Conservation (phyloP, 1,140 invertebrate genomes). For the Saccostrea cuccullata region DNA sequence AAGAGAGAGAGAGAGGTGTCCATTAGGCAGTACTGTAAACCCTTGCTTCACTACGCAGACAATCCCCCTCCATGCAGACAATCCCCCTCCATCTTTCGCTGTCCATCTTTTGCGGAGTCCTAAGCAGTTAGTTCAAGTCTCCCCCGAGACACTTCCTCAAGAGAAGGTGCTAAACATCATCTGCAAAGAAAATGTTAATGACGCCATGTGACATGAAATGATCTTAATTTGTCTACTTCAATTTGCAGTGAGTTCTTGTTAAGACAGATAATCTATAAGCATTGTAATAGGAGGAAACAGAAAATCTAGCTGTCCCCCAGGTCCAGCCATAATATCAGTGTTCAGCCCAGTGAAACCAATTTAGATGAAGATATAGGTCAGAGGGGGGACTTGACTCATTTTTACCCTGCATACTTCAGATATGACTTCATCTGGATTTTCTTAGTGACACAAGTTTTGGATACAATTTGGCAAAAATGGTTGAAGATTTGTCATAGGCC, state of each 20-base stretch:
- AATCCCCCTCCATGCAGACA: neutral
- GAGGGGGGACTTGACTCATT: constrained; percentile 18
- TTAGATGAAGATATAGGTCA: constrained; percentile 27
- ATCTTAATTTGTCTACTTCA: constrained; percentile 27
- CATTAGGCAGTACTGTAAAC: neutral
- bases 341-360: constrained; percentile 27
- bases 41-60: neutral
- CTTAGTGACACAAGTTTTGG: neutral
- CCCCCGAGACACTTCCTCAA: neutral
- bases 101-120: neutral
- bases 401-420: neutral
- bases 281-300: neutral
- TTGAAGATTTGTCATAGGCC: neutral
- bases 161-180: constrained; percentile 10
- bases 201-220: constrained; percentile 21
- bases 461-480: neutral
- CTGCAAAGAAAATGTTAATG: constrained; percentile 27
- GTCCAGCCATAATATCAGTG: neutral
- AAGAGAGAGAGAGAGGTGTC: too few relatives aligned
- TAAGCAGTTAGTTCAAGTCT: constrained; percentile 18
- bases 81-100: neutral
- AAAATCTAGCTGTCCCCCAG: neutral
- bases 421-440: neutral
- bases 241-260: constrained; percentile 27
- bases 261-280: constrained; percentile 28